Percentiles rank a stretch among this genome's conserved stretches.
phyloP scores from a whole-genome alignment of 2,888 invertebrate genomes.

The Thecophora atra region DNA sequence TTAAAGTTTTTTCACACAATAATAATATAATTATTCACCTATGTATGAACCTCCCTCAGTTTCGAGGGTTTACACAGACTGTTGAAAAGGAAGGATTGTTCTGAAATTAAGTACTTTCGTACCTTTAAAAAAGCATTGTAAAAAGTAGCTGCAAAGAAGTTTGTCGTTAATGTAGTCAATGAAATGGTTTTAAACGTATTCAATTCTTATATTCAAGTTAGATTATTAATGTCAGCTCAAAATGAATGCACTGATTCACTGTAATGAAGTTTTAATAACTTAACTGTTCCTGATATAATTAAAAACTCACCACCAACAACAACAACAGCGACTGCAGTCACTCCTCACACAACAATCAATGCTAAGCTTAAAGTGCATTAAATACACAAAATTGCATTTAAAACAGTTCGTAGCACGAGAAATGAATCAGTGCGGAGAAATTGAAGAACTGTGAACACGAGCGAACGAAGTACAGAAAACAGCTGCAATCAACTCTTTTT shows the following conservation, averaged over 20 bases:
- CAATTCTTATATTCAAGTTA: not conserved
- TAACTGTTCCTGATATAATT: slow-evolving; percentile 16
- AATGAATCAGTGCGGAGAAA: slow-evolving; percentile 34
- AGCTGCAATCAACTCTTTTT: too few species aligned
- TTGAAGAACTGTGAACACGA: slow-evolving; percentile 31
- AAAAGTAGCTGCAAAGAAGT: not conserved
- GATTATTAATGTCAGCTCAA: too few species aligned
- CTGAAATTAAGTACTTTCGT: too few species aligned
- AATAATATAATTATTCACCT: too few species aligned
- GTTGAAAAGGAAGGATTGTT: too few species aligned
- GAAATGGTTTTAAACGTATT: not conserved
- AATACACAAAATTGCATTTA: not conserved
- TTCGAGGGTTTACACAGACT: too few species aligned
- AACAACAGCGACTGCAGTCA: not conserved
- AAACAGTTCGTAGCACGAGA: not conserved
- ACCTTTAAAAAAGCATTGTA: too few species aligned
- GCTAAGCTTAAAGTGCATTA: not conserved
- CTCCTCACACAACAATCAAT: not conserved
- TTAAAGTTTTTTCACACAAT: too few species aligned
- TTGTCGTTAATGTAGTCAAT: not conserved
- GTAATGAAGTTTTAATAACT: not conserved
- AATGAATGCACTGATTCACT: not conserved
- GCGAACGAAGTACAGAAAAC: not conserved
- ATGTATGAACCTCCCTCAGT: too few species aligned
- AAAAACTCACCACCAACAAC: not conserved